Evolutionary conservation across 2,113 vertebrate species (phyloP).

Genomic region (Stictonetta naevosa): DNA sequence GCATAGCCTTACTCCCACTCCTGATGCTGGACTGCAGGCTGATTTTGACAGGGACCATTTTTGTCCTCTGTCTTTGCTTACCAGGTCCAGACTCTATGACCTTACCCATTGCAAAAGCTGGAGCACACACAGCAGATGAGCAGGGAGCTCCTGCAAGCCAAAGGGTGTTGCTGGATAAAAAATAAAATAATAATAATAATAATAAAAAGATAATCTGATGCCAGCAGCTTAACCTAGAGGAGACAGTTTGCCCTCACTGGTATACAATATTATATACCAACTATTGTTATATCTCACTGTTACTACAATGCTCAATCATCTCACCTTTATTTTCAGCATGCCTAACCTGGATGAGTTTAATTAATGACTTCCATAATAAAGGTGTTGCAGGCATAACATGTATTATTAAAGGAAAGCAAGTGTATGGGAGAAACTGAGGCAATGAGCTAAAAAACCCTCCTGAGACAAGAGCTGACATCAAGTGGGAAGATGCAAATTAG

Average conservation of each 20-base stretch:
- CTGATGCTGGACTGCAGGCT: neutral
- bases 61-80: neutral
- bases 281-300: neutral
- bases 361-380: neutral
- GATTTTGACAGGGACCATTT: neutral
- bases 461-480: neutral
- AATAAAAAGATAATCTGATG: neutral
- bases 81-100: neutral
- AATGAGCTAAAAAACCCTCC: neutral
- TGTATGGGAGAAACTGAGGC: neutral
- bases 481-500: neutral
- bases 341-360: neutral
- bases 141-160: neutral
- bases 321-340: neutral
- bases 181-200: neutral
- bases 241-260: neutral
- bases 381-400: neutral
- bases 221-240: neutral
- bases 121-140: neutral
- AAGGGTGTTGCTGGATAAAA: neutral
- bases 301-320: neutral
- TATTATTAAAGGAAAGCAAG: neutral
- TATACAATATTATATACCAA: neutral
- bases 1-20: neutral
- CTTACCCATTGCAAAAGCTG: neutral